Evolutionary conservation across 2,113 vertebrate species (phyloP).

Genomic region (Sinocyclocheilus grahami): DNA sequence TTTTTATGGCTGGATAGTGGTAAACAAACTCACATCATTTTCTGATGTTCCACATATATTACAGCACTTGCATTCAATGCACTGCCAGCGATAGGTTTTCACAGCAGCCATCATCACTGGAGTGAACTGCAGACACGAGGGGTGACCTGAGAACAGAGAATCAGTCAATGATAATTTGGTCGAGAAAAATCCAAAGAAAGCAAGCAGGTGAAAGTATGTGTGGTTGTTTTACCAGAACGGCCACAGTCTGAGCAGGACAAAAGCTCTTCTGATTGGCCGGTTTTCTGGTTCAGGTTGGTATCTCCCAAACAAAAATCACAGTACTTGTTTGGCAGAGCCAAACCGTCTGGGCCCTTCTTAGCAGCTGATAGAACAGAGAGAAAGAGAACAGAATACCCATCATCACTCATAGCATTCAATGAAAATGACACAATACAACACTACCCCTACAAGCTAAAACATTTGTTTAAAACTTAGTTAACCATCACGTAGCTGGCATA

Average conservation of each 20-base stretch:
- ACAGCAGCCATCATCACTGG: slow-evolving; percentile 95
- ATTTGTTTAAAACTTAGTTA: neutral
- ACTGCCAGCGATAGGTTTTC: slow-evolving; percentile 97
- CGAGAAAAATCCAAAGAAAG: neutral
- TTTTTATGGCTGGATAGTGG: neutral
- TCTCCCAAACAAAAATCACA: slow-evolving; percentile 97
- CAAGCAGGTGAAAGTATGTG: neutral
- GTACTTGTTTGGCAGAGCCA: slow-evolving; percentile 94
- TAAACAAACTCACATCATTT: slow-evolving; percentile 83
- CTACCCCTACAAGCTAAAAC: neutral
- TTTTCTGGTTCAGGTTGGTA: slow-evolving; percentile 95
- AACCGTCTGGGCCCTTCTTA: slow-evolving; percentile 91
- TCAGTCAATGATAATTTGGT: neutral
- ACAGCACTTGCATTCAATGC: slow-evolving; percentile 98
- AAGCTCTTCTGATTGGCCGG: slow-evolving; percentile 89
- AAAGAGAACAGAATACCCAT: neutral
- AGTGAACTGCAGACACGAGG: slow-evolving; percentile 95
- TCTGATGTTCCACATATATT: slow-evolving; percentile 95
- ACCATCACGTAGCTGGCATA: neutral
- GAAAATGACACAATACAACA: neutral
- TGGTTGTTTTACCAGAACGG: slow-evolving; percentile 81
- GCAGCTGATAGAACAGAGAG: slow-evolving; percentile 70
- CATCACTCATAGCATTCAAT: neutral
- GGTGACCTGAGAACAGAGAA: slow-evolving; percentile 78
- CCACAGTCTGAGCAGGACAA: slow-evolving; percentile 97